phyloP scores from a whole-genome alignment of 2,888 invertebrate species.

The Caenorhabditis zanzibari region DNA sequence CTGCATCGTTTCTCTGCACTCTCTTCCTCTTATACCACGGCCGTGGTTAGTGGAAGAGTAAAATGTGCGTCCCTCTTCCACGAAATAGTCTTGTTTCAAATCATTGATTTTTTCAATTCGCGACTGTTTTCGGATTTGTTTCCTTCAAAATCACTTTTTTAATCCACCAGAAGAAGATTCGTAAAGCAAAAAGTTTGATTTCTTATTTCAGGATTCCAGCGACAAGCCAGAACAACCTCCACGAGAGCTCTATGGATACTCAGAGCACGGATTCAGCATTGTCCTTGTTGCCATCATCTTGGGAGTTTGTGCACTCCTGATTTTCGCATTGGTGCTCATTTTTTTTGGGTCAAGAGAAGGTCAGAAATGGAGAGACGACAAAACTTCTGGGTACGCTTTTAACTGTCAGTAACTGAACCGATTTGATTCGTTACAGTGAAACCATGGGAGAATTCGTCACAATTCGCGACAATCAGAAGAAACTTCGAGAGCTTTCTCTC shows the following conservation, averaged over 20 bases:
- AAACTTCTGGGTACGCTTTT: slow-evolving; percentile 81
- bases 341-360: slow-evolving; percentile 83
- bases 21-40: too few species aligned
- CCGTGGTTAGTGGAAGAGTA: too few species aligned
- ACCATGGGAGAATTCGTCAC: slow-evolving; percentile 82
- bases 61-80: too few species aligned
- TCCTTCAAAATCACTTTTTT: too few species aligned
- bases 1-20: too few species aligned
- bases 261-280: slow-evolving; percentile 75
- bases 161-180: too few species aligned
- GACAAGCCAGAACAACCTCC: slow-evolving; percentile 59
- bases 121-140: too few species aligned
- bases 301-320: slow-evolving; percentile 78
- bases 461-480: slow-evolving; percentile 81
- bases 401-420: neutral
- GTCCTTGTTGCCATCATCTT: slow-evolving; percentile 77
- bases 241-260: slow-evolving; percentile 61
- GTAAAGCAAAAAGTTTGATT: too few species aligned
- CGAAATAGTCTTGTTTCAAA: too few species aligned
- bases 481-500: slow-evolving; percentile 81
- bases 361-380: slow-evolving; percentile 83
- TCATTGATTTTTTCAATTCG: too few species aligned
- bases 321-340: slow-evolving; percentile 79
- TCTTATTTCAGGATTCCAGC: neutral
- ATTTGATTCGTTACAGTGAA: slow-evolving; percentile 71